These are phyloP conservation scores for Spondyliosoma cantharus DNA, from an alignment of 2,797 vertebrate species.

Conservation along the genomic window DNA sequence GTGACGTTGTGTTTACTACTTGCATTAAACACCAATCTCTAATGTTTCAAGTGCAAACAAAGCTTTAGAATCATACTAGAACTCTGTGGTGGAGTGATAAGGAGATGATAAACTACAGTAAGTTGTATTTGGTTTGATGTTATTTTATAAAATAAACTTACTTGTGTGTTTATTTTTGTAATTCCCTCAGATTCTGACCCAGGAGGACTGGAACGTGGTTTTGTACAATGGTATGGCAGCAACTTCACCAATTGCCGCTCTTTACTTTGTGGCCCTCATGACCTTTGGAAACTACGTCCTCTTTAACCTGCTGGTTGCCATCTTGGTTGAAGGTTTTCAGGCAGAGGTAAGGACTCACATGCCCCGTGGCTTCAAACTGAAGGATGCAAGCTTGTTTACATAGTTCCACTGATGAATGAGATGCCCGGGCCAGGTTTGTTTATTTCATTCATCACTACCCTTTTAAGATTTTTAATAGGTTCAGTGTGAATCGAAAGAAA, in stretches of 20 bases:
- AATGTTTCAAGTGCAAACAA: too few species aligned
- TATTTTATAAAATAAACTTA: neutral
- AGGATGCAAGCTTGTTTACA: neutral
- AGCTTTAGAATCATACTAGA: neutral
- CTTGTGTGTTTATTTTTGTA: neutral
- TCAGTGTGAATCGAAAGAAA: neutral
- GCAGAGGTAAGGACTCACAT: conserved; percentile 87
- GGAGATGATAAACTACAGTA: neutral
- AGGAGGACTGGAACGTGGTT: conserved; percentile 98
- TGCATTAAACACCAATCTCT: too few species aligned
- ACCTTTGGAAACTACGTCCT: conserved; percentile 98
- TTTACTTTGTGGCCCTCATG: conserved; percentile 98
- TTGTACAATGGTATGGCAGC: conserved; percentile 98
- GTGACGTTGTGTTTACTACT: too few species aligned
- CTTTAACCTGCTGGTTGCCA: conserved; percentile 97
- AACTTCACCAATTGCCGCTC: conserved; percentile 93
- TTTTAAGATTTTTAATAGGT: conserved; percentile 7
- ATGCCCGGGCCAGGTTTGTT: neutral
- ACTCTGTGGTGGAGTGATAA: too few species aligned
- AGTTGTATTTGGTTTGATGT: neutral
- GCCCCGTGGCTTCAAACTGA: neutral
- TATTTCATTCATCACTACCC: conserved; percentile 6
- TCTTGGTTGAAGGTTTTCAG: conserved; percentile 98
- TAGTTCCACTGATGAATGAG: neutral
- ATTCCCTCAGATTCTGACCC: conserved; percentile 90